These are phyloP conservation scores for Nesoenas mayeri DNA, from an alignment of 2,113 vertebrate genomes.

Conservation along the genomic window DNA sequence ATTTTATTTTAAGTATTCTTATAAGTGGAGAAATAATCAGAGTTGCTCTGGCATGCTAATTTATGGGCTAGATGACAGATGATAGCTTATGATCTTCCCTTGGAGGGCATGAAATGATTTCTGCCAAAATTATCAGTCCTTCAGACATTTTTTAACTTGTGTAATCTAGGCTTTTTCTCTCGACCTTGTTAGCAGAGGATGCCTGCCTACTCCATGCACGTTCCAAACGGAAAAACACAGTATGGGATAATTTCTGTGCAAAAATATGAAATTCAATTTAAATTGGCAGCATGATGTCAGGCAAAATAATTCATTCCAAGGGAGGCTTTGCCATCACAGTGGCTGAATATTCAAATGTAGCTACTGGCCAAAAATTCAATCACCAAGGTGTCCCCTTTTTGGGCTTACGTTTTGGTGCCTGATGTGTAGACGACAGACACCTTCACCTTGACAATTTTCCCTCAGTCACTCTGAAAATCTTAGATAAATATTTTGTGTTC, in stretches of 20 bases:
- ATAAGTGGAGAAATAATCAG: background rate
- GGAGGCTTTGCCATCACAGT: background rate
- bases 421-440: background rate
- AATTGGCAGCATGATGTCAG: background rate
- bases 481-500: background rate
- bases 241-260: background rate
- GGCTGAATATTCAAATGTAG: background rate
- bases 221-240: background rate
- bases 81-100: background rate
- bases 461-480: background rate
- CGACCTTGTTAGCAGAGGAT: background rate
- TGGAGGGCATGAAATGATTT: background rate
- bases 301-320: background rate
- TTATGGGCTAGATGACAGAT: background rate
- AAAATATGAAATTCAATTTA: background rate
- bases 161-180: background rate
- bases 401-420: background rate
- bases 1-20: slow-evolving; percentile 22
- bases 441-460: background rate
- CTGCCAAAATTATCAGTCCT: background rate
- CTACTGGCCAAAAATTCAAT: background rate
- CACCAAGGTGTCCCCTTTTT: background rate
- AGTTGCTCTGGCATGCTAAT: background rate
- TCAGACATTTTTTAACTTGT: background rate
- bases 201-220: background rate